phyloP scores from a whole-genome alignment of 2,888 invertebrate species.

The Drosophila acutilabella region DNA sequence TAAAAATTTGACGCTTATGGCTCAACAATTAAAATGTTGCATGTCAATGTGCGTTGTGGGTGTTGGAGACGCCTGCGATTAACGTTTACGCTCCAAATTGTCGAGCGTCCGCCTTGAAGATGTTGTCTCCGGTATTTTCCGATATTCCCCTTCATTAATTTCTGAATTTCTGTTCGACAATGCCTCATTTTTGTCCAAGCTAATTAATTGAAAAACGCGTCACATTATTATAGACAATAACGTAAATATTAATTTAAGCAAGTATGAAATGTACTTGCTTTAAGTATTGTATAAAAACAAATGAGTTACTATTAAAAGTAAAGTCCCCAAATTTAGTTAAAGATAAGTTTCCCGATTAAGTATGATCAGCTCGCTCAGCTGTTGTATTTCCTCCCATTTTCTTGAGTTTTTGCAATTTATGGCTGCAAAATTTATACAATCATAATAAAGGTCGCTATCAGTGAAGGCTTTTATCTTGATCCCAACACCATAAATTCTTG shows the following conservation, averaged over 20 bases:
- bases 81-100: slow-evolving; percentile 35
- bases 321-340: too few species aligned
- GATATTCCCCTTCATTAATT: slow-evolving; percentile 21
- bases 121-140: slow-evolving; percentile 52
- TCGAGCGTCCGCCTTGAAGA: slow-evolving; percentile 42
- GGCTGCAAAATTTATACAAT: too few species aligned
- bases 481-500: slow-evolving; percentile 30
- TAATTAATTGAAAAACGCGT: slow-evolving; percentile 3
- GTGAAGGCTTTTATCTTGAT: not conserved
- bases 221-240: not conserved
- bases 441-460: not conserved
- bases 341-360: too few species aligned
- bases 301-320: not conserved
- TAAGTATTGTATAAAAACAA: too few species aligned
- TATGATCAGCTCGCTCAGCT: too few species aligned
- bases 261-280: too few species aligned
- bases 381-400: too few species aligned
- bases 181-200: not conserved
- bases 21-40: slow-evolving; percentile 39
- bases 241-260: too few species aligned
- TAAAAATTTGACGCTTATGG: slow-evolving; percentile 18
- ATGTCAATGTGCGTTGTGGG: slow-evolving; percentile 2
- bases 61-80: slow-evolving; percentile 22
- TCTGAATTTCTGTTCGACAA: not conserved
- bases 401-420: too few species aligned